Percentiles rank a stretch among this genome's conserved stretches.
Evolutionary conservation across 2,888 invertebrate genomes (phyloP).

Genomic region (Chaetogeoica ovagalla): DNA sequence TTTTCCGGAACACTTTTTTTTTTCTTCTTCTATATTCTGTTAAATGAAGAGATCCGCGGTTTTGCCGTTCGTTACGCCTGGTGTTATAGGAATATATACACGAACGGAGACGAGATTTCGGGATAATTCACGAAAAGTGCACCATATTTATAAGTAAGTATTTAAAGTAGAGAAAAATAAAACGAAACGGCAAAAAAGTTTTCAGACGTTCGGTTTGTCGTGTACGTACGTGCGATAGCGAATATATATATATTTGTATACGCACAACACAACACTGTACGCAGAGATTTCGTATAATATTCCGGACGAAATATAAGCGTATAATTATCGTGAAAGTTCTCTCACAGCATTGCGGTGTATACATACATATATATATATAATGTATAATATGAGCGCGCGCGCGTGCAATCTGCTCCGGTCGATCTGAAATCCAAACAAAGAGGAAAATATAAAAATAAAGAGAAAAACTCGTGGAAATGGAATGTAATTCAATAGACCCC

Average conservation of each 20-base stretch:
- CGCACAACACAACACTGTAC: too few relatives aligned
- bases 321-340: constrained; percentile 50
- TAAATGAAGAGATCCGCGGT: too few relatives aligned
- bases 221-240: neutral
- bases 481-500: constrained; percentile 49
- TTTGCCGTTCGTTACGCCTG: too few relatives aligned
- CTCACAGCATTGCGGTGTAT: neutral
- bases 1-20: too few relatives aligned
- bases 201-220: constrained; percentile 31
- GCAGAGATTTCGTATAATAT: constrained; percentile 8
- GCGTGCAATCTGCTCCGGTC: constrained; percentile 30
- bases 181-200: constrained; percentile 8
- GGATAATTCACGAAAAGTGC: constrained; percentile 20
- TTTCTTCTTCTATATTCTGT: too few relatives aligned
- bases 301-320: constrained; percentile 8
- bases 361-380: neutral
- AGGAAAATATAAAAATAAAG: neutral
- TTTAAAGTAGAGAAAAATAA: too few relatives aligned
- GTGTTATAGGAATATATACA: too few relatives aligned
- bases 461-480: neutral
- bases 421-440: constrained; percentile 26
- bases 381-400: neutral
- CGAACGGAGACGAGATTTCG: neutral
- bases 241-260: neutral
- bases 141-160: too few relatives aligned